Evolutionary conservation across 2,888 invertebrate genomes (phyloP).

Genomic region (Drosophila prolongata): DNA sequence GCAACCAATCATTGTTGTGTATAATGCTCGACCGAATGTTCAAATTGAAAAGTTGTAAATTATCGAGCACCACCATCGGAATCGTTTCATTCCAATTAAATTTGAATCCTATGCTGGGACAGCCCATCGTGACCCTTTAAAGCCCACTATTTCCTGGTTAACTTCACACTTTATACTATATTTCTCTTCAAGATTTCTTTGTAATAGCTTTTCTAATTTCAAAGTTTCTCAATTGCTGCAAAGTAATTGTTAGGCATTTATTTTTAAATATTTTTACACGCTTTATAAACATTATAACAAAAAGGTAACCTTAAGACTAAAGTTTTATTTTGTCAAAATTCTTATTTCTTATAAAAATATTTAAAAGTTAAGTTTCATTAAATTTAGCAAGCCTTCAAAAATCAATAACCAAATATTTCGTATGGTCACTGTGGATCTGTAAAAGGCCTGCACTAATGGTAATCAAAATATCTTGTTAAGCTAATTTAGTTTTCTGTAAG

Average conservation of each 20-base stretch:
- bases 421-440: no score
- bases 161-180: neutral
- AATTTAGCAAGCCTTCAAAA: no score
- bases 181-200: neutral
- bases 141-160: neutral
- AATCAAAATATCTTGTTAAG: neutral
- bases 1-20: slow-evolving; percentile 81
- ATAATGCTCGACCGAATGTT: slow-evolving; percentile 69
- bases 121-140: slow-evolving; percentile 13
- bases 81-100: slow-evolving; percentile 84
- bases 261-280: no score
- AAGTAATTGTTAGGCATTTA: no score
- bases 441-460: no score
- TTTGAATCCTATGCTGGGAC: slow-evolving; percentile 82
- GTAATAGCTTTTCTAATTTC: neutral
- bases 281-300: no score
- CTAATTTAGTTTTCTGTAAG: neutral
- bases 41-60: slow-evolving; percentile 77
- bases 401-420: no score
- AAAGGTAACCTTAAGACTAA: no score
- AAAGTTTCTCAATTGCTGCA: neutral
- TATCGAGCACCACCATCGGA: slow-evolving; percentile 71
- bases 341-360: no score
- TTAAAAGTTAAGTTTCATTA: no score
- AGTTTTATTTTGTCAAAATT: no score